Conservation (phyloP, 1,140 invertebrate species). For the Cephus cinctus region DNA sequence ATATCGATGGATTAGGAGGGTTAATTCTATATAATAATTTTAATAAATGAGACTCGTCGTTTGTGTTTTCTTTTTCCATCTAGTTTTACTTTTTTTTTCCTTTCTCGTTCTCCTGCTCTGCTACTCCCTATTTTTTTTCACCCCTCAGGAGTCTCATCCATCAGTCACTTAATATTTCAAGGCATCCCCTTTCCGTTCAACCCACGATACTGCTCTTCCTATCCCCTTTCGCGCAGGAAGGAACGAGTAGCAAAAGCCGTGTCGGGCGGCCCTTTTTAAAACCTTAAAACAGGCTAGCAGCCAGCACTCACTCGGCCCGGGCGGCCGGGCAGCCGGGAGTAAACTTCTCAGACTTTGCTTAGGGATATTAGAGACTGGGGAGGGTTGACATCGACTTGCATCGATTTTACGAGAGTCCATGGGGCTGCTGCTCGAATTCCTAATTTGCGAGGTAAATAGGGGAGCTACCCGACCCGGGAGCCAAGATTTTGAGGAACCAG, state of each 20-base stretch:
- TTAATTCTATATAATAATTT: too few relatives aligned
- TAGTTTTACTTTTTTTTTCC: slow-evolving; percentile 27
- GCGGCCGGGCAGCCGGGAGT: too few relatives aligned
- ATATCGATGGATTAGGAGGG: too few relatives aligned
- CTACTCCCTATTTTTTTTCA: slow-evolving; percentile 19
- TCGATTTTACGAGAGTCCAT: too few relatives aligned
- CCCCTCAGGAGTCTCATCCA: slow-evolving; percentile 49
- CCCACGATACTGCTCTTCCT: too few relatives aligned
- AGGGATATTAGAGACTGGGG: slow-evolving; percentile 37
- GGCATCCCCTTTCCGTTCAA: slow-evolving; percentile 24
- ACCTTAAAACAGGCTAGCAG: slow-evolving; percentile 47
- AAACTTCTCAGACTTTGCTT: slow-evolving; percentile 45
- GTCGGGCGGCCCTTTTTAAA: slow-evolving; percentile 47
- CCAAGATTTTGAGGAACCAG: too few relatives aligned
- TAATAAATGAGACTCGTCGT: too few relatives aligned
- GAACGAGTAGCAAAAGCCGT: not conserved
- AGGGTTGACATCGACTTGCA: too few relatives aligned
- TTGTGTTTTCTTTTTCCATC: slow-evolving; percentile 13
- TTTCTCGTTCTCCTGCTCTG: too few relatives aligned
- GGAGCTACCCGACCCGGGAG: too few relatives aligned
- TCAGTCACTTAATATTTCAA: slow-evolving; percentile 56
- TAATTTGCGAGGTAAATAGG: too few relatives aligned
- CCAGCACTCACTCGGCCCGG: slow-evolving; percentile 23
- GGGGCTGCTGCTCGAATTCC: too few relatives aligned
- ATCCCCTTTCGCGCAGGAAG: slow-evolving; percentile 15